Evolutionary conservation across 2,888 invertebrate species (phyloP).

Genomic region (Drosophila prostipennis): DNA sequence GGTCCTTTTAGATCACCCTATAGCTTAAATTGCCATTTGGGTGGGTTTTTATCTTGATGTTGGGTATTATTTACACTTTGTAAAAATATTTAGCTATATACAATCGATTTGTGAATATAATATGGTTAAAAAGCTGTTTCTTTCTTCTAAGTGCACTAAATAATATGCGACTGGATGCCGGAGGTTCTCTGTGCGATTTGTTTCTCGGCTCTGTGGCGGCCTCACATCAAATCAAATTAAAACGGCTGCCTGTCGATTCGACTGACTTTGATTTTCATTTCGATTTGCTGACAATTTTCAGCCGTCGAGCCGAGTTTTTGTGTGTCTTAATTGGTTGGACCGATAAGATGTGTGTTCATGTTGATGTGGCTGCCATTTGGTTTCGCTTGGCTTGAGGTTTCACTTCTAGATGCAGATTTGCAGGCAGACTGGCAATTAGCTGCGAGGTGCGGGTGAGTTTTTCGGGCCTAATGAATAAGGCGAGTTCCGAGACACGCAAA

Average conservation of each 20-base stretch:
- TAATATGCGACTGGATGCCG: constrained; percentile 2
- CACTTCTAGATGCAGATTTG: constrained; percentile 21
- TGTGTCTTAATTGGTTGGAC: constrained; percentile 72
- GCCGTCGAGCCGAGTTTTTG: constrained; percentile 63
- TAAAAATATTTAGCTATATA: too few relatives aligned
- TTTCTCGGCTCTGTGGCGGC: constrained; percentile 1
- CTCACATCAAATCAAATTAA: constrained; percentile 68
- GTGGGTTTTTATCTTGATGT: too few relatives aligned
- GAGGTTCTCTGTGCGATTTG: constrained; percentile 17
- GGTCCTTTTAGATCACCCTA: too few relatives aligned
- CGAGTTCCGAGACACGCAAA: constrained; percentile 25
- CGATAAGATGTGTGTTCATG: constrained; percentile 77
- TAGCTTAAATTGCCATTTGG: too few relatives aligned
- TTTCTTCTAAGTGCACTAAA: background rate
- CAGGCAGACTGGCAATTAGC: constrained; percentile 29
- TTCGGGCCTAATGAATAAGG: constrained; percentile 22
- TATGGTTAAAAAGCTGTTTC: background rate
- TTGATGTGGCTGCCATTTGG: constrained; percentile 33
- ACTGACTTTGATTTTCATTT: constrained; percentile 63
- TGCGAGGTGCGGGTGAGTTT: constrained; percentile 4
- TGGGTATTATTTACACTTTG: too few relatives aligned
- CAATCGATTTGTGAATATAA: too few relatives aligned
- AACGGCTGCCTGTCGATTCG: constrained; percentile 50
- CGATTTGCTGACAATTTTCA: constrained; percentile 64
- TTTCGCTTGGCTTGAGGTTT: constrained; percentile 17